A percentile compares a stretch with the other conserved stretches of the same genome.
phyloP scores from a whole-genome alignment of 2,888 invertebrate species.

The Lydus trimaculatus region DNA sequence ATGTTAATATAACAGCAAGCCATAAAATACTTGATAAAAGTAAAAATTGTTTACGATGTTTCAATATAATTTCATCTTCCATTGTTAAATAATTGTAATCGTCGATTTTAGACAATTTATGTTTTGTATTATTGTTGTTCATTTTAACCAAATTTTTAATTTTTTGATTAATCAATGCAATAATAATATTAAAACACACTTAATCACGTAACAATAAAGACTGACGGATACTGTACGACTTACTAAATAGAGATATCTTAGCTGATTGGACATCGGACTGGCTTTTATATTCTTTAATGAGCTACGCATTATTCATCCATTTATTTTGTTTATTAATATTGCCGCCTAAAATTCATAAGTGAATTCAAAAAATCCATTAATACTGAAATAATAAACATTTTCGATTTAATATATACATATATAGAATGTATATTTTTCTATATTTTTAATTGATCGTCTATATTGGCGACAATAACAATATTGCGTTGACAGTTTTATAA shows the following conservation, averaged over 20 bases:
- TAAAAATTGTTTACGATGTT: not conserved
- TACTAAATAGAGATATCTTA: constrained; percentile 7
- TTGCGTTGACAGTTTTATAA: not conserved
- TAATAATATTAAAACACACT: constrained; percentile 20
- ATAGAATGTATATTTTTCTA: too few relatives aligned
- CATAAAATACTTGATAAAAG: constrained; percentile 1
- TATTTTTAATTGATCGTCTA: too few relatives aligned
- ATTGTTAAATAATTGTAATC: not conserved
- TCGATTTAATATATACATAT: not conserved
- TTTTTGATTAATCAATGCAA: not conserved
- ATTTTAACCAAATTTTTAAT: constrained; percentile 16
- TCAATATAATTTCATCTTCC: not conserved
- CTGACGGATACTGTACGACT: constrained; percentile 16
- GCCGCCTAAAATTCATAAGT: not conserved
- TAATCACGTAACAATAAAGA: constrained; percentile 22
- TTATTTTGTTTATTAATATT: not conserved
- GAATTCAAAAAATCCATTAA: not conserved
- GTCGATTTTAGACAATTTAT: constrained; percentile 17
- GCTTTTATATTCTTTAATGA: constrained; percentile 2
- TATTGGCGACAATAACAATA: too few relatives aligned
- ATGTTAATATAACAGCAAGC: not conserved
- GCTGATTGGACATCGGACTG: constrained; percentile 7
- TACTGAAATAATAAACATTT: not conserved
- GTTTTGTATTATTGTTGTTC: constrained; percentile 26
- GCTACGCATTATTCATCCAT: constrained; percentile 1